Evolutionary conservation across 2,113 vertebrate species (phyloP), one percentile per base, ranked within the genome.

Genomic region (Cavia aperea): DNA sequence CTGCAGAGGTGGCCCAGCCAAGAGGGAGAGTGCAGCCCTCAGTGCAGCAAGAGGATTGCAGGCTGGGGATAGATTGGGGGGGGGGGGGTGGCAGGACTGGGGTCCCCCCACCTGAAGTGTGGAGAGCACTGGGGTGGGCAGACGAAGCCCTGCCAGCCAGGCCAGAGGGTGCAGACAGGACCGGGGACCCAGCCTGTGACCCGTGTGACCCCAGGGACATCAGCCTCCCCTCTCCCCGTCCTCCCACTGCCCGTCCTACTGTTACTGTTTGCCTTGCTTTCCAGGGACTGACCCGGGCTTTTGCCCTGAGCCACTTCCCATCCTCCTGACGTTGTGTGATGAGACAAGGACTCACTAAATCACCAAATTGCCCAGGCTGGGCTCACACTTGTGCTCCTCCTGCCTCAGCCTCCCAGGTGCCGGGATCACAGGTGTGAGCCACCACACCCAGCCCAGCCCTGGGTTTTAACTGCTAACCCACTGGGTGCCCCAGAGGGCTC

Each of bases 1-100:
- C 2, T 19, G 5, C 66, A 2, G 19, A 4, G 18, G 46, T 23
- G 21, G 56, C n/a, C 14, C 19, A 36, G 16, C 56, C 0, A 1
- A 60, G 63, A 65, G 4, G 14, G 62, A 24, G 33, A 66, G 12
- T 49, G 12, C 13, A 1, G 29, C 31, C 14, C 16, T 31, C 11
- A 33, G 11, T 51, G 68, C 49, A 54, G 19, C 36, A 43, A 43
- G 87, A 85, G 62, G 39, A 29, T 33, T 31, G 33, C 13, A 49
- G 70, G 70, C 46, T 31, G 16, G 49, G 24, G 8, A 10, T 33
- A 6, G 66, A 46, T 46, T 1, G 66, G 66, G 19, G 36, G 36
- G 68, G 14, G 8, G 68, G 68, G 1, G n/a, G 1, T 36, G 24
- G 72, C 39, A 6, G 39, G 43, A 46, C 72, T 26, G 72, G 39